Percentiles rank a stretch among this genome's conserved stretches.
These are phyloP conservation scores for Drosophila micromelanica DNA, from an alignment of 1,140 invertebrate genomes.

Conservation along the genomic window DNA sequence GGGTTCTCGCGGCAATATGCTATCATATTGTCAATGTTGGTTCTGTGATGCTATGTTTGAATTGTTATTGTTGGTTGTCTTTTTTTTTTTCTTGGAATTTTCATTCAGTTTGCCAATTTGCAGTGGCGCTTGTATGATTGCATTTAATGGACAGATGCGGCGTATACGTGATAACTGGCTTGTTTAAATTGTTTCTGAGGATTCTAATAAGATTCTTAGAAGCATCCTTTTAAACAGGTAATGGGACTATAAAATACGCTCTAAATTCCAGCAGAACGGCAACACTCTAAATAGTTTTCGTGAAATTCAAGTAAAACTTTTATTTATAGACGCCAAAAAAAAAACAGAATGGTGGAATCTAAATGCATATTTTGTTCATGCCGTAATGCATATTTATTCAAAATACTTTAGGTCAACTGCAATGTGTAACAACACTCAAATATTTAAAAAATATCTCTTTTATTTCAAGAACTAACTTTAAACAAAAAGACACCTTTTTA, in stretches of 20 bases:
- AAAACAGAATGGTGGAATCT: neutral
- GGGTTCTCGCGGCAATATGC: neutral
- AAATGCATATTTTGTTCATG: too few species aligned
- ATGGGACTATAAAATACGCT: too few species aligned
- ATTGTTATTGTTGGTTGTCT: neutral
- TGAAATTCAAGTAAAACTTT: too few species aligned
- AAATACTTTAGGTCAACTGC: too few species aligned
- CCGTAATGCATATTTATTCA: too few species aligned
- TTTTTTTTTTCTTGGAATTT: slow-evolving; percentile 21
- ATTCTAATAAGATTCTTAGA: too few species aligned
- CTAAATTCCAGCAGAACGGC: neutral
- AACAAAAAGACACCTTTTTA: too few species aligned
- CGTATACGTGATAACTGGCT: slow-evolving; percentile 23
- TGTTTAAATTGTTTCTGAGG: neutral
- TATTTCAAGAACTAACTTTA: too few species aligned
- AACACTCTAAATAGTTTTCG: slow-evolving; percentile 5
- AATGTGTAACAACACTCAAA: too few species aligned
- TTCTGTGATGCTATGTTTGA: slow-evolving; percentile 3
- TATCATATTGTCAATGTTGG: slow-evolving; percentile 5
- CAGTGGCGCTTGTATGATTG: neutral
- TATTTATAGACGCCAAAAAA: neutral
- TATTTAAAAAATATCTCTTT: too few species aligned
- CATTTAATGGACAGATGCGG: slow-evolving; percentile 12
- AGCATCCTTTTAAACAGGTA: too few species aligned
- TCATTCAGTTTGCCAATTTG: slow-evolving; percentile 34